Evolutionary conservation across 2,797 vertebrate genomes (phyloP).

Genomic region (Gambelia wislizenii): DNA sequence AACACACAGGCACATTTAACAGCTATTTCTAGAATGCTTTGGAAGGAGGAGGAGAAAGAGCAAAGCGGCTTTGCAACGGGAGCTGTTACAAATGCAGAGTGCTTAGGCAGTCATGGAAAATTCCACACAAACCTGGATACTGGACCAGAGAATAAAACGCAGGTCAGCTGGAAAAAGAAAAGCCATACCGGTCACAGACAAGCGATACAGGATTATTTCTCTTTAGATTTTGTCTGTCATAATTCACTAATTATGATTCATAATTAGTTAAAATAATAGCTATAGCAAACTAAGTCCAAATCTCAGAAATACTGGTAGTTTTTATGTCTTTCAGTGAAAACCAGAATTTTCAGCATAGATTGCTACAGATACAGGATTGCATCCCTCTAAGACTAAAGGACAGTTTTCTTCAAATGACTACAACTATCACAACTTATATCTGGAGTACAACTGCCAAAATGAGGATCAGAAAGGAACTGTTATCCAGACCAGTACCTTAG

Average conservation of each 20-base stretch:
- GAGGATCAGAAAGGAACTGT: not conserved
- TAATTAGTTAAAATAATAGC: constrained; percentile 2
- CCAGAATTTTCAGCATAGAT: not conserved
- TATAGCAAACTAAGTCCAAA: not conserved
- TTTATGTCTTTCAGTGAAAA: not conserved
- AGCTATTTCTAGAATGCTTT: constrained; percentile 78
- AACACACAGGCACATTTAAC: constrained; percentile 65
- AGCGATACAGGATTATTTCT: constrained; percentile 47
- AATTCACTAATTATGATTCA: constrained; percentile 10
- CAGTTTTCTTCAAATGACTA: not conserved
- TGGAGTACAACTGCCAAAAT: not conserved
- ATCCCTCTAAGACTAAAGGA: not conserved
- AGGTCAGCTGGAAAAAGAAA: constrained; percentile 48
- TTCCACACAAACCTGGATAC: constrained; percentile 78
- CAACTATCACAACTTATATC: not conserved
- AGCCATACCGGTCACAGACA: constrained; percentile 29
- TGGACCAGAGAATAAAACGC: constrained; percentile 62
- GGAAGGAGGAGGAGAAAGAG: constrained; percentile 68
- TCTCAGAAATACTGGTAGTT: not conserved
- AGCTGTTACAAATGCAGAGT: constrained; percentile 69
- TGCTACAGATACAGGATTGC: not conserved
- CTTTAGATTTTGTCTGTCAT: constrained; percentile 21
- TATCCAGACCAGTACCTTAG: not conserved
- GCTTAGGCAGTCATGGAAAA: constrained; percentile 81
- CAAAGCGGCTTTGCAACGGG: constrained; percentile 73